Evolutionary conservation across 1,140 invertebrate species (phyloP), one percentile per base, ranked within the genome.

Genomic region (Zophobas morio): DNA sequence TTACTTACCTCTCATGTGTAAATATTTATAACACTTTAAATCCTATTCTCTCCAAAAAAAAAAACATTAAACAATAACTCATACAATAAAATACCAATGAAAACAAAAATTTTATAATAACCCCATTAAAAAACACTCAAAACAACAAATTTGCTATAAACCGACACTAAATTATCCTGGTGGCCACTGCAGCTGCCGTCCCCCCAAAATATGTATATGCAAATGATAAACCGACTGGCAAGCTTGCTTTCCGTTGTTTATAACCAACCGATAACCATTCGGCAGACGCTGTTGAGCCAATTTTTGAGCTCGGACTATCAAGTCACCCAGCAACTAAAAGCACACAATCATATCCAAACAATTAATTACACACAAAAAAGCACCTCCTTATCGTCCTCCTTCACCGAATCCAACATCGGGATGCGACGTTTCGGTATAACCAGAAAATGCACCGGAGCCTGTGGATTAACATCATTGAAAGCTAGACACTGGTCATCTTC

Each of bases 381-480:
- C 85, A 89, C 89, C 75, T 89, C 86, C 79, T 89, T 75, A 81
- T 87, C 85, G 39, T 66, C 39, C 34, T 78, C 74, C 37, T 72
- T 72, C 42, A 77, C 49, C 60, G 81, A 80, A 80, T 85, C 85
- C 2, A 85, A 70, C 79, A 83, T 84, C 1, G 84, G 76, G 74
- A 86, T 87, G 72, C 80, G 71, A 70, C 78, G 82, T 81, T 93
- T 94, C 0, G 95, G 95, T 84, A 96, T 95, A 0, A 97, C 94
- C 0, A 97, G 86, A 85, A 99, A 98, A 87, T 99, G 98, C 0
- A 93, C 92, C 0, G 98, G 98, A 5, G 98, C 98, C 75, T 84
- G 82, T 6, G 94, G 93, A 51, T 87, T 87, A 2, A 95, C 87
- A 86, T 96, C 95, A 80, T 93, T 90, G 84, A 96, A 96, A 6